Evolutionary conservation across 2,888 invertebrate species (phyloP).

Genomic region (Polydrusus tereticollis): DNA sequence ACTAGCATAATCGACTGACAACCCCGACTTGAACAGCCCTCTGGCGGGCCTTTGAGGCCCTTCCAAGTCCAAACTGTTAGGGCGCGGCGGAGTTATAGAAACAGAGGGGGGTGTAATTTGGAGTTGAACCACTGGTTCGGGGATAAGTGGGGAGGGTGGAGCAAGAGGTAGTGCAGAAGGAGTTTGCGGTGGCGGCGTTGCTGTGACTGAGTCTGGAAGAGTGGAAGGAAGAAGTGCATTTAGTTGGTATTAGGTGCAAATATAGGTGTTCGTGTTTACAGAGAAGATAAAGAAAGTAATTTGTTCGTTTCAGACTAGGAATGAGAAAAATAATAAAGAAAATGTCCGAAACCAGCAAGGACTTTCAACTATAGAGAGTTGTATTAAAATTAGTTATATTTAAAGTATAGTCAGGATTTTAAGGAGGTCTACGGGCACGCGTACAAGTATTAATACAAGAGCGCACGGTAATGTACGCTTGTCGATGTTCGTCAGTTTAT

Average conservation of each 20-base stretch:
- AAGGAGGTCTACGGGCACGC: too few relatives aligned
- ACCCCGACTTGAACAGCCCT: slow-evolving; percentile 57
- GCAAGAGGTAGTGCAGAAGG: slow-evolving; percentile 20
- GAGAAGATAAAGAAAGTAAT: background rate
- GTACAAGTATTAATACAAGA: too few relatives aligned
- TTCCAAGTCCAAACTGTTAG: slow-evolving; percentile 63
- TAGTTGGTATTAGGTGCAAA: slow-evolving; percentile 12
- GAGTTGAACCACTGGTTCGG: slow-evolving; percentile 68
- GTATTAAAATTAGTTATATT: too few relatives aligned
- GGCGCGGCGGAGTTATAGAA: slow-evolving; percentile 62
- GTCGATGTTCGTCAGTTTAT: too few relatives aligned
- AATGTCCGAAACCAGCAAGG: too few relatives aligned
- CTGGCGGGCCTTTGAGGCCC: slow-evolving; percentile 63
- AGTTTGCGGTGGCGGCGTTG: slow-evolving; percentile 46
- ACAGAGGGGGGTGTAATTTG: slow-evolving; percentile 69
- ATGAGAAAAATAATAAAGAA: background rate
- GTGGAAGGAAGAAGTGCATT: slow-evolving; percentile 25
- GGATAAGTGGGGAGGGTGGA: slow-evolving; percentile 67
- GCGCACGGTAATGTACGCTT: too few relatives aligned
- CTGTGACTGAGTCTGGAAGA: slow-evolving; percentile 46
- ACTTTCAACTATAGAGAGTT: too few relatives aligned
- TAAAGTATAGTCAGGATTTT: too few relatives aligned
- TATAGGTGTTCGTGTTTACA: background rate
- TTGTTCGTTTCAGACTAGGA: background rate
- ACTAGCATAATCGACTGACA: slow-evolving; percentile 58